Evolutionary conservation across 1,140 invertebrate genomes (phyloP).

Genomic region (Paramacrobiotus metropolitanus): DNA sequence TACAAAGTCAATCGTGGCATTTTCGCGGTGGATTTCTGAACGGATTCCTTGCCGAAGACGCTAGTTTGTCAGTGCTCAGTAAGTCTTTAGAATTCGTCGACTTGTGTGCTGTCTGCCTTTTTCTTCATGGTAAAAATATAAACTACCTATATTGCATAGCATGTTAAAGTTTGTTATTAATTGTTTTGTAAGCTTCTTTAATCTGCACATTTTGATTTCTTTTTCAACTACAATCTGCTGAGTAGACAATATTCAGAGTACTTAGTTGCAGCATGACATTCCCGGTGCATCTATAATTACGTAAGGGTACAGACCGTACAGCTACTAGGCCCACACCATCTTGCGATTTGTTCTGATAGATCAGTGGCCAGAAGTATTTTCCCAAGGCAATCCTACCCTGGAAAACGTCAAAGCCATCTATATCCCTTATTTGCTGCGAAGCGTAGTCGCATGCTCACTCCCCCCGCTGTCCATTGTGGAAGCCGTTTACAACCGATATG

Average conservation of each 20-base stretch:
- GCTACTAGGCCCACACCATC: too few species aligned
- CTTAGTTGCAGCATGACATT: too few species aligned
- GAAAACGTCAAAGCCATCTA: not conserved
- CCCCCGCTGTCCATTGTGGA: not conserved
- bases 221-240: too few species aligned
- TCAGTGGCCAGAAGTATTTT: not conserved
- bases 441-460: not conserved
- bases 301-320: too few species aligned
- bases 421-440: not conserved
- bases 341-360: not conserved
- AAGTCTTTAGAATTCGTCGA: not conserved
- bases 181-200: too few species aligned
- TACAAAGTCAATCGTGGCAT: not conserved
- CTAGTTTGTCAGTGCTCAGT: not conserved
- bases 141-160: not conserved
- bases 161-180: too few species aligned
- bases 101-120: not conserved
- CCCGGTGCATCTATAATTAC: too few species aligned
- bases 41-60: not conserved
- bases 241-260: too few species aligned
- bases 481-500: not conserved
- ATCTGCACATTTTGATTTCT: too few species aligned
- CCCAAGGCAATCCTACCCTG: not conserved
- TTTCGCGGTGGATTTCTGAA: not conserved
- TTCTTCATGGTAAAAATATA: not conserved